Percentiles rank a stretch among this genome's conserved stretches.
phyloP scores from a whole-genome alignment of 2,888 invertebrate genomes.

The Trypoxylon attenuatum region DNA sequence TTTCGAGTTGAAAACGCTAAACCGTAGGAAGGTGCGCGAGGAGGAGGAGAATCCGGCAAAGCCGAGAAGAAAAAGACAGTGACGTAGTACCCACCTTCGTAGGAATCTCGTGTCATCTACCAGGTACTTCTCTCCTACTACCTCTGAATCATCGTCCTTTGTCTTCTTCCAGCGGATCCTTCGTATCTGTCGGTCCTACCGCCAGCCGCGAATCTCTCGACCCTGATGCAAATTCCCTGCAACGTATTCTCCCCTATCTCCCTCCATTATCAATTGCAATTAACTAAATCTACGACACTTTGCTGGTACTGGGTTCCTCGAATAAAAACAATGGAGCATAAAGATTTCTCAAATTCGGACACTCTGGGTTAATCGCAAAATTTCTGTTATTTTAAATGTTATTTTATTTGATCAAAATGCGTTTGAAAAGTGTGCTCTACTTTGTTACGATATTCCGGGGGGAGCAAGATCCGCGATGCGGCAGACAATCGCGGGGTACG shows the following conservation, averaged over 20 bases:
- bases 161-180: constrained; percentile 55
- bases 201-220: constrained; percentile 31
- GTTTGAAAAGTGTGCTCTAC: too few species aligned
- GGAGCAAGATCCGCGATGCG: too few species aligned
- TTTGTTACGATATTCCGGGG: not conserved
- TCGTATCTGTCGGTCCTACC: constrained; percentile 41
- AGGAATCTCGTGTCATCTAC: constrained; percentile 65
- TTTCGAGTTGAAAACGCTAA: constrained; percentile 57
- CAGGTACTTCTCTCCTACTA: constrained; percentile 54
- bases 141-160: constrained; percentile 61
- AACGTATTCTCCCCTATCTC: not conserved
- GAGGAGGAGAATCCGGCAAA: constrained; percentile 18
- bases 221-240: constrained; percentile 30
- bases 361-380: too few species aligned
- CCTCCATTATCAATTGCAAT: constrained; percentile 22
- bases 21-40: constrained; percentile 45
- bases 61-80: constrained; percentile 56
- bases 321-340: too few species aligned
- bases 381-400: too few species aligned
- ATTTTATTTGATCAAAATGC: too few species aligned
- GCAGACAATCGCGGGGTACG: too few species aligned
- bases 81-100: constrained; percentile 63
- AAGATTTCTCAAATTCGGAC: too few species aligned
- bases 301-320: too few species aligned
- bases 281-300: too few species aligned